Conservation (phyloP, 2,113 vertebrate genomes). For the Apodemus sylvaticus region DNA sequence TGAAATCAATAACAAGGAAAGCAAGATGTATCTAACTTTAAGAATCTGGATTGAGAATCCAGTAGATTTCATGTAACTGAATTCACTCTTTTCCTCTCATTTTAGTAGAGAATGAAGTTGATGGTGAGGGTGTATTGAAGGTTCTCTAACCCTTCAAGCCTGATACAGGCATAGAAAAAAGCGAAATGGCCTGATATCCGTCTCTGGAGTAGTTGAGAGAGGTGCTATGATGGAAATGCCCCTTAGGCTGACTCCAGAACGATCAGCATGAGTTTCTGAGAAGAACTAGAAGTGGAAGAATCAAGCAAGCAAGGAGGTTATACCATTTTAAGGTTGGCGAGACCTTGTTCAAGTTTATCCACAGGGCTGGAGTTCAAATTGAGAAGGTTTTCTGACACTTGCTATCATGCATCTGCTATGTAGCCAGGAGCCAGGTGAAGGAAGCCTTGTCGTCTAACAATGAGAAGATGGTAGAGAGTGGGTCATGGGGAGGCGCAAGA, state of each 20-base stretch:
- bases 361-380: neutral
- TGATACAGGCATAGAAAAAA: neutral
- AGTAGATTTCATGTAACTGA: neutral
- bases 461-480: neutral
- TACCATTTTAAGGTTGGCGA: neutral
- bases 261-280: neutral
- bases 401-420: neutral
- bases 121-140: neutral
- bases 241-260: neutral
- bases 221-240: neutral
- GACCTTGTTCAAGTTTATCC: neutral
- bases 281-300: neutral
- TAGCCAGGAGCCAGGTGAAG: neutral
- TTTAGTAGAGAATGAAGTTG: neutral
- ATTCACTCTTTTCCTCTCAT: neutral
- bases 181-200: neutral
- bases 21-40: neutral
- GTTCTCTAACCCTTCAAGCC: neutral
- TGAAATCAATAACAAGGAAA: conserved; percentile 14
- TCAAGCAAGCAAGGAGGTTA: neutral
- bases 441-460: neutral
- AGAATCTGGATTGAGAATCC: conserved; percentile 4
- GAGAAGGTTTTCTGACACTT: neutral
- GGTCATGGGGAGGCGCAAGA: neutral
- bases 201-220: too few relatives aligned